Percentiles rank a stretch among this genome's conserved stretches.
Evolutionary conservation across 2,888 invertebrate species (phyloP).

Genomic region (Bugula neritina): DNA sequence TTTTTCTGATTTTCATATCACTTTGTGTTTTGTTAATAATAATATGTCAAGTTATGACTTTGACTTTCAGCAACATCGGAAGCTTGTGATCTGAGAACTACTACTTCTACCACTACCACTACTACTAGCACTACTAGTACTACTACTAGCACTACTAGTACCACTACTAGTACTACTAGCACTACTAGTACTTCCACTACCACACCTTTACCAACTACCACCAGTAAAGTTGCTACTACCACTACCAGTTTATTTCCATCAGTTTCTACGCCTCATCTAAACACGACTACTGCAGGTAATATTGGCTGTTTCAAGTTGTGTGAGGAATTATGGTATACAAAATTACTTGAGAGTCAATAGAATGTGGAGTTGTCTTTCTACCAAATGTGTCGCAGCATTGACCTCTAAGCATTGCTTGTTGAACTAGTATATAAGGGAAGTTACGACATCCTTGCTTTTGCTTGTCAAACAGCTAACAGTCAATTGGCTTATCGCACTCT

Average conservation of each 20-base stretch:
- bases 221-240: background rate
- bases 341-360: no score
- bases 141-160: constrained; percentile 1
- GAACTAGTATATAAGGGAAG: no score
- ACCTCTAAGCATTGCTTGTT: no score
- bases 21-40: no score
- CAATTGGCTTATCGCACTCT: no score
- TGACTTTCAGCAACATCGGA: background rate
- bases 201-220: background rate
- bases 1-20: no score
- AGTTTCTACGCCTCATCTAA: background rate
- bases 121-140: constrained; percentile 9
- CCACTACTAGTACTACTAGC: background rate
- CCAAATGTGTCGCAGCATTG: no score
- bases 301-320: no score
- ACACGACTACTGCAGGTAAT: background rate
- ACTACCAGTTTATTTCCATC: background rate
- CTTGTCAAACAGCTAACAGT: no score
- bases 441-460: no score
- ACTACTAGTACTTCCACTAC: constrained; percentile 13
- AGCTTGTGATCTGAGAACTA: constrained; percentile 3
- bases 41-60: background rate
- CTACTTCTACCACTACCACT: background rate
- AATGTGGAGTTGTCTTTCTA: no score
- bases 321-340: no score